Base-by-base conservation (phyloP, 2,797 vertebrate genomes). In the Triplophysa yarkandensis region DNA sequence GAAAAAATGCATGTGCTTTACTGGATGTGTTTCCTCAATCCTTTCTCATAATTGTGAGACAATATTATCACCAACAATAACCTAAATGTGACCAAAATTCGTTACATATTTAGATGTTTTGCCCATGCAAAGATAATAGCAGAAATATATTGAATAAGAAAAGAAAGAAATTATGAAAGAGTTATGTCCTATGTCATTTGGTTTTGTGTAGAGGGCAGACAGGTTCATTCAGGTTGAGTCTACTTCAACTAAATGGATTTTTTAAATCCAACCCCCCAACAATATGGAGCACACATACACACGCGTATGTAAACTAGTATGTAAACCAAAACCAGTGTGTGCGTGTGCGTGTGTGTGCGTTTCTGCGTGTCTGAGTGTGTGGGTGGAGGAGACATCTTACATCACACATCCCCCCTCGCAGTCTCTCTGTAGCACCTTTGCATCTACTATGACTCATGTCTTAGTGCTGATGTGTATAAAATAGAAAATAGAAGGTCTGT, bases 361-460 rank as follows among this genome's bases (percentile, higher is more conserved):
- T n/a, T n/a, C n/a, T 21, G 54, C 44, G 39, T 55, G 66, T 43
- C 36, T 23, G 60, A 54, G 70, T 30, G 58, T 32, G 48, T 19
- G 50, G 30, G 25, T 48, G 7, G 2, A 30, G 2, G 21, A 41
- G 58, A 6, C 41, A 16, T 41, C 60, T 72, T 72, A 52, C 21
- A 63, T 52, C 46, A 41, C 44, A 28, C 30, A 39, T 9, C 62
- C 28, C 30, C 23, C 41, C 19, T 60, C 23, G 21, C 9, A 64
- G 39, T 61, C 19, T 39, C 50, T 17, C 27, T 39, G 60, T 39
- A 55, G 61, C 19, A 23, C 16, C 44, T 54, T 39, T 71, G 60
- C 25, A 43, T 52, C 70, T 57, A 25, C 5, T 19, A 66, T 74
- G 58, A 77, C 60, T 69, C 70, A 77, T 63, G 7, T 62, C 46